Evolutionary conservation across 53 echinoderm and acorn worm species (phyloP), one percentile per base, ranked within the genome.

Genomic region (Paelopatides confundens): DNA sequence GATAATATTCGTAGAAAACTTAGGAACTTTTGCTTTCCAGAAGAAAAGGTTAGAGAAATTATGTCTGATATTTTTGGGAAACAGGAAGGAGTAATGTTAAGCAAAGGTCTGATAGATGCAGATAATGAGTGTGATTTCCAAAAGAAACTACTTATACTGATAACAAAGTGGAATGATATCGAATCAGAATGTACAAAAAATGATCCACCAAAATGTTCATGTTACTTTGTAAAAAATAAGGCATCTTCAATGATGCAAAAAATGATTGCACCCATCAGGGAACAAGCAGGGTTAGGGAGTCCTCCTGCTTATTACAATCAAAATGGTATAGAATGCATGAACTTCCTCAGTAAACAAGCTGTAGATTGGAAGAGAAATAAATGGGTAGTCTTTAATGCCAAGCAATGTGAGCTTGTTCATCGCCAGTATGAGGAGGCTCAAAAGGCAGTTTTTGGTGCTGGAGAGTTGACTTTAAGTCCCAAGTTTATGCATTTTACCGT

Each of bases 361-460:
- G 71, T 71, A 12, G 37, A 34, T 10, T 71, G 71, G 71, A 71
- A 71, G n/a, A 2, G 37, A 35, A 71, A 71, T 24, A 71, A 39
- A 21, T 71, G 71, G 71, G 40, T 71, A 14, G 36, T 71, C 14
- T 37, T 37, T 46, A 76, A 43, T 49, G 47, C 38, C 9, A 76
- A 76, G 15, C 76, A 76, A 43, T 24, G 30, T 76, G 46, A 48
- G n/a, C n/a, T 76, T 76, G 76, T 76, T 21, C 40, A 38, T 21
- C 76, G 76, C 30, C 76, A 76, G 28, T 76, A 76, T 28, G 76
- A 38, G 6, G 76, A 76, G 27, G 76, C 76, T 76, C 23, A 43
- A 30, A 76, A 76, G 30, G 76, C 76, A 27, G 76, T 76, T 24
- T 76, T 39, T 40, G 46, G 48, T 76, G 76, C 76, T 18, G 76